These are phyloP conservation scores for Pampusana beccarii DNA, from an alignment of 2,113 vertebrate species.

Conservation along the genomic window DNA sequence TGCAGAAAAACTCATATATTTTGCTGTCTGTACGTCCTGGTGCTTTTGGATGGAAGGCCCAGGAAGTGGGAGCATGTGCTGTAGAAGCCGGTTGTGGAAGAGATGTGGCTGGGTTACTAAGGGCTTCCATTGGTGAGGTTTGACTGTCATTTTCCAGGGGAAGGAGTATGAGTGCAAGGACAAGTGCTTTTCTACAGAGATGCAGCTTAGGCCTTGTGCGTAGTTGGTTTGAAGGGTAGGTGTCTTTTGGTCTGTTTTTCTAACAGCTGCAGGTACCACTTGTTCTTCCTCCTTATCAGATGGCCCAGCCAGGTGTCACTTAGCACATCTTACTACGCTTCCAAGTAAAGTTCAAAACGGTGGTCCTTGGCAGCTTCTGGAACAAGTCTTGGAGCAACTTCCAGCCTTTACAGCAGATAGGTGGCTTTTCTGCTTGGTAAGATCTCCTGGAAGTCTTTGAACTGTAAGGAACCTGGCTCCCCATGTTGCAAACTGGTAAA, in stretches of 20 bases:
- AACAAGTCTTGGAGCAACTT: neutral
- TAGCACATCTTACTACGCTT: neutral
- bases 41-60: neutral
- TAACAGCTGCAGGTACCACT: neutral
- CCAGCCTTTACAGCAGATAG: neutral
- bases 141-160: constrained; percentile 12
- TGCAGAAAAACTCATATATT: neutral
- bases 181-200: neutral
- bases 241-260: neutral
- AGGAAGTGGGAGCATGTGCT: neutral
- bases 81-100: neutral
- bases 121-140: neutral
- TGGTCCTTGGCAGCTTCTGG: neutral
- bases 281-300: neutral
- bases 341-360: neutral
- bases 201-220: neutral
- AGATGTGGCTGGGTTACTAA: neutral
- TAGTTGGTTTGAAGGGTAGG: neutral
- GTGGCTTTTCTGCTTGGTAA: neutral
- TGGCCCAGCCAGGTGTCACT: neutral
- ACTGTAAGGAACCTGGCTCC: neutral
- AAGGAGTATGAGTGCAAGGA: neutral
- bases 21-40: neutral
- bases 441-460: neutral
- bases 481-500: neutral